A percentile compares a stretch with the other conserved stretches of the same genome.
Evolutionary conservation across 1,140 invertebrate genomes (phyloP).

Genomic region (Trichonephila clavipes): DNA sequence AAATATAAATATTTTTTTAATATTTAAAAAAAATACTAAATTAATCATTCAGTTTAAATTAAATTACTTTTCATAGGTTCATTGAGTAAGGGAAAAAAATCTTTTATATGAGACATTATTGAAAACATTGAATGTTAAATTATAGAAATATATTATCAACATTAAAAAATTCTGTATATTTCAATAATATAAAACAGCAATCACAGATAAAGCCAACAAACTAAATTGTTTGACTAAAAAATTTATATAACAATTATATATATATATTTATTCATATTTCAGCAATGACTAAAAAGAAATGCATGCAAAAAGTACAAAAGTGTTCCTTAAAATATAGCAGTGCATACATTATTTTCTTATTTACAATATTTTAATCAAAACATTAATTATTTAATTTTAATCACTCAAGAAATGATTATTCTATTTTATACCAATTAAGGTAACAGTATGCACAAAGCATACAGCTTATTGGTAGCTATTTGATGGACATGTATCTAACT

Average conservation of each 20-base stretch:
- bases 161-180: neutral
- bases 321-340: constrained; percentile 27
- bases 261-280: neutral
- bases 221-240: neutral
- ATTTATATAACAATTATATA: neutral
- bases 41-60: too few species aligned
- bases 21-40: too few species aligned
- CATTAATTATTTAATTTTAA: neutral
- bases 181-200: neutral
- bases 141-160: neutral
- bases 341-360: neutral
- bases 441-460: constrained; percentile 62
- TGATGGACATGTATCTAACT: constrained; percentile 5
- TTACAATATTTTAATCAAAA: neutral
- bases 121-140: neutral
- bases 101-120: neutral
- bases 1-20: too few species aligned
- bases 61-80: too few species aligned
- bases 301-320: constrained; percentile 11
- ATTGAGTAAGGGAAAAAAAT: too few species aligned
- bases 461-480: constrained; percentile 71
- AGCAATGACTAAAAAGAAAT: neutral
- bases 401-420: too few species aligned
- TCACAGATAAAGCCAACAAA: neutral
- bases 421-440: constrained; percentile 65